Base-by-base conservation (phyloP, 2,113 vertebrate genomes). In the Archocentrus centrarchus region DNA sequence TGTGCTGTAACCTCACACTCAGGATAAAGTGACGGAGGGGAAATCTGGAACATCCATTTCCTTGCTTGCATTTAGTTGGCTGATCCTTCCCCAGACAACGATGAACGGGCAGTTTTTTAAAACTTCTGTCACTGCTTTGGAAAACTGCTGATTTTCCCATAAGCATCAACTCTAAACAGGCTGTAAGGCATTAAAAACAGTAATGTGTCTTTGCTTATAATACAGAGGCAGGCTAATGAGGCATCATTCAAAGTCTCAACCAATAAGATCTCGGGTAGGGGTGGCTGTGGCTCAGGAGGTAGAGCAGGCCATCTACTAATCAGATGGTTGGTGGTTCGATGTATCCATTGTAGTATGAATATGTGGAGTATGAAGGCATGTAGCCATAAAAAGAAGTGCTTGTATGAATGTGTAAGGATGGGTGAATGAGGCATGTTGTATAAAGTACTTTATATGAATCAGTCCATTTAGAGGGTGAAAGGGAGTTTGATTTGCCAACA, bases 11-110 rank as follows among this genome's bases (percentile, higher is more conserved):
- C 84, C 86, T 73, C 20, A 86, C 81, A 30, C 62, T 81, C 13
- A 47, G 76, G 75, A 85, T 57, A 81, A 88, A 77, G 83, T 41
- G 70, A 85, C 61, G 81, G 63, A 62, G 58, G 58, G 58, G 15
- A 78, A 92, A 92, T 82, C 57, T 90, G 83, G 90, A 88, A n/a
- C 83, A 66, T 61, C 10, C 4, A 39, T 83, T 88, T 80, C 62
- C 78, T 53, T 81, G 30, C 85, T 77, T 64, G 73, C 32, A 17
- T 18, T 59, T 76, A 70, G 80, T 63, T 79, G 13, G n/a, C 50
- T 47, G 27, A 73, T 59, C 81, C 78, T 57, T 59, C 61, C 79
- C 15, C 55, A 75, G 75, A 75, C 55, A 15, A 14, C 3, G 2
- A 41, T 81, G 70, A 91, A 78, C 81, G 41, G 18, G 39, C 59